Conservation (phyloP, 2,888 invertebrate species). For the Caprella mutica region DNA sequence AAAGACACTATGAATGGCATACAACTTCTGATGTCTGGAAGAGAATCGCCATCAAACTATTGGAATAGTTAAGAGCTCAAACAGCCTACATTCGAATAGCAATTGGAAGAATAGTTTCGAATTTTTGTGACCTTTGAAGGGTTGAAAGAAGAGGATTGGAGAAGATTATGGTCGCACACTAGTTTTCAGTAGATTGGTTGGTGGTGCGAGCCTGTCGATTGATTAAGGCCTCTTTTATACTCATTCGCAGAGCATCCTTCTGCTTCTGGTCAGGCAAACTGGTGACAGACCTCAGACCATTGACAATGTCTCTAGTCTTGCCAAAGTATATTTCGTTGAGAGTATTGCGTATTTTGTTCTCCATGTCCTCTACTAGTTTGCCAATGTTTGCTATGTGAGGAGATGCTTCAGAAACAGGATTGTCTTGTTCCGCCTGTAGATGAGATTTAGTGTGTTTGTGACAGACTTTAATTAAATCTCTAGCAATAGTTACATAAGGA, state of each 20-base stretch:
- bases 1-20: too few relatives aligned
- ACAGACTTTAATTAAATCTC: background rate
- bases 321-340: constrained; percentile 98
- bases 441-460: constrained; percentile 35
- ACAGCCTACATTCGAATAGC: too few relatives aligned
- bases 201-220: constrained; percentile 55
- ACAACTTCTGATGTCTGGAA: too few relatives aligned
- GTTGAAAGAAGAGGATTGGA: too few relatives aligned
- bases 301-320: constrained; percentile 96
- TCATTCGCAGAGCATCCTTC: constrained; percentile 71
- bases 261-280: constrained; percentile 71
- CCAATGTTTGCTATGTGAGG: constrained; percentile 99
- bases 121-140: too few relatives aligned
- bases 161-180: too few relatives aligned
- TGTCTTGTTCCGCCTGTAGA: constrained; percentile 73
- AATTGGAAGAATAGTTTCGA: too few relatives aligned
- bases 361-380: constrained; percentile 98
- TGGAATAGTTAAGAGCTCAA: too few relatives aligned
- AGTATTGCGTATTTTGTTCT: constrained; percentile 96
- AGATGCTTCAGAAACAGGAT: constrained; percentile 76
- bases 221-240: constrained; percentile 69
- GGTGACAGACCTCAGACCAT: constrained; percentile 72
- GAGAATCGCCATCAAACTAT: too few relatives aligned
- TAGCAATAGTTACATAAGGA: background rate
- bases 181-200: background rate